These are phyloP conservation scores for Troides helena DNA, from an alignment of 2,888 invertebrate species.

Conservation along the genomic window DNA sequence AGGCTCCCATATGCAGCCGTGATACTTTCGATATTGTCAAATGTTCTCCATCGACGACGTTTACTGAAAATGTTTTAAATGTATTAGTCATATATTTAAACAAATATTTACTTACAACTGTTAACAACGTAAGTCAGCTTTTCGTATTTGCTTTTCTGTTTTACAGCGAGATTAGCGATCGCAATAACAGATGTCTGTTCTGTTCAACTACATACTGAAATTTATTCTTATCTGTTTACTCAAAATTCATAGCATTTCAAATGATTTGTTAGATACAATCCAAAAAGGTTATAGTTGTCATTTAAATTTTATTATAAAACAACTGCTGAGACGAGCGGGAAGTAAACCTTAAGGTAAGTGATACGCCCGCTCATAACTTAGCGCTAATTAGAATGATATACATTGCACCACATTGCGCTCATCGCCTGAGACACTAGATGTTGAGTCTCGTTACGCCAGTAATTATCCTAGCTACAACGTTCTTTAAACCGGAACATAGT, in stretches of 20 bases:
- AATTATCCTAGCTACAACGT: too few species aligned
- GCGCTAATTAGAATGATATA: too few species aligned
- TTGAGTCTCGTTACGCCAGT: too few species aligned
- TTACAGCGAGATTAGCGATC: background rate
- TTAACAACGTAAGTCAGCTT: background rate
- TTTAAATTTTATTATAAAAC: too few species aligned
- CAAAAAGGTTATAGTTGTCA: too few species aligned
- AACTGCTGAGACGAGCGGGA: too few species aligned
- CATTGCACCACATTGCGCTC: too few species aligned
- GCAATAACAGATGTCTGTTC: background rate
- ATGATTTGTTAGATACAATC: background rate
- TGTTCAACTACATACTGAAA: background rate
- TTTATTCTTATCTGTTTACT: background rate
- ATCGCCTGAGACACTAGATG: too few species aligned
- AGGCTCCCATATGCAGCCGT: slow-evolving; percentile 94
- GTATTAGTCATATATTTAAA: background rate
- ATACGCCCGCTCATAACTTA: too few species aligned
- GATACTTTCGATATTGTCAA: slow-evolving; percentile 93
- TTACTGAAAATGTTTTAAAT: slow-evolving; percentile 77
- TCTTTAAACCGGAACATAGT: too few species aligned
- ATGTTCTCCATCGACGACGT: slow-evolving; percentile 93
- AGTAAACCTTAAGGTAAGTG: too few species aligned
- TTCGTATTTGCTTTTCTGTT: background rate
- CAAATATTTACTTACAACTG: background rate
- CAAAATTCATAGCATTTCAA: background rate